phyloP scores from a whole-genome alignment of 2,113 vertebrate species.

The Trichechus manatus region DNA sequence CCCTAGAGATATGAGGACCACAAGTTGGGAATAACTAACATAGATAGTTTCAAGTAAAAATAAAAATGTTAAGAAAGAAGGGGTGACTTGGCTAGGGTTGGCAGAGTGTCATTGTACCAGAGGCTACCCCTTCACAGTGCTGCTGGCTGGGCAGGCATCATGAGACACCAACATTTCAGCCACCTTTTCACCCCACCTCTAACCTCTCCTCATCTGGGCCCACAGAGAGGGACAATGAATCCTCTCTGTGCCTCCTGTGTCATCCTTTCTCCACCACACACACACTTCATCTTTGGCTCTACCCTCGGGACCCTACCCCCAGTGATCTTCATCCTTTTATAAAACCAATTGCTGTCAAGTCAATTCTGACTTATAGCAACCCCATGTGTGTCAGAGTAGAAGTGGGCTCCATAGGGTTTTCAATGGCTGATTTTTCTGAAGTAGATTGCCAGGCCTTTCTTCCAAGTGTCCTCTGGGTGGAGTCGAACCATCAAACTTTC shows the following conservation, averaged over 20 bases:
- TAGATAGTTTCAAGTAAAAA: neutral
- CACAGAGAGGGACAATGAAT: neutral
- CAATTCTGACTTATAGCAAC: neutral
- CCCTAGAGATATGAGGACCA: neutral
- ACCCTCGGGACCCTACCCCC: neutral
- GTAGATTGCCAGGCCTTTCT: neutral
- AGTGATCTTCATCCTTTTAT: neutral
- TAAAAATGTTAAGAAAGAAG: neutral
- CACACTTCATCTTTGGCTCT: neutral
- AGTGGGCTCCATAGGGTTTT: neutral
- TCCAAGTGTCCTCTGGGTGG: neutral
- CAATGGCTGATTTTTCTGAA: neutral
- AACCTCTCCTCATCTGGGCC: neutral
- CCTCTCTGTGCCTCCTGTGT: neutral
- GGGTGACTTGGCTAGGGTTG: neutral
- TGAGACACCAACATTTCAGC: neutral
- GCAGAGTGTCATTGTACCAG: neutral
- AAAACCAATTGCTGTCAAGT: neutral
- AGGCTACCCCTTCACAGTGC: neutral
- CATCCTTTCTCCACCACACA: neutral
- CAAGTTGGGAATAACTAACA: neutral
- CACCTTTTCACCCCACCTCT: accelerated
- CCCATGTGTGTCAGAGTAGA: neutral
- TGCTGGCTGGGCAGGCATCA: neutral
- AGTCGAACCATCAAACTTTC: neutral